Conservation (phyloP, 2,888 invertebrate genomes). For the Ormyrus pomaceus region DNA sequence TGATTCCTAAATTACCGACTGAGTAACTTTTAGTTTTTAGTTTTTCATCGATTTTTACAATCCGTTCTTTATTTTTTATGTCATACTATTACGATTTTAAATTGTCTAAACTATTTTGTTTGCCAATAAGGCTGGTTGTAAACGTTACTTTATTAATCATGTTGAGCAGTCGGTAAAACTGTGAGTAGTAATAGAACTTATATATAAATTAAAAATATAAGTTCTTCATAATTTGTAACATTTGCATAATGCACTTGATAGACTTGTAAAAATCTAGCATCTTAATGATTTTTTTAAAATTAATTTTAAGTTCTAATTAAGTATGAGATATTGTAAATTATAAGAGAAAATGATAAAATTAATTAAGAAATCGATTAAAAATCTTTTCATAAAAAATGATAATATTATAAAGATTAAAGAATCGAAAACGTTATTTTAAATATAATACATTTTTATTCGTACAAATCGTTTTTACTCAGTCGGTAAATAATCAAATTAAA, state of each 20-base stretch:
- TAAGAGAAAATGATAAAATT: no score
- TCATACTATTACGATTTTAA: neutral
- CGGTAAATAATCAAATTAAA: constrained; percentile 16
- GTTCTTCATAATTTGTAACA: no score
- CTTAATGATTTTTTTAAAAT: no score
- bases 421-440: constrained; percentile 12
- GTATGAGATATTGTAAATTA: no score
- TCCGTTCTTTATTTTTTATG: neutral
- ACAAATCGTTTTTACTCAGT: constrained; percentile 27
- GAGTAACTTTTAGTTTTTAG: constrained; percentile 15
- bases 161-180: no score
- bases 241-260: no score
- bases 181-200: no score
- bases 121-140: no score
- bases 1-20: constrained; percentile 24
- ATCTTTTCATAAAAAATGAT: neutral
- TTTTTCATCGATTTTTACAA: neutral
- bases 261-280: no score
- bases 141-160: no score
- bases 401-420: neutral
- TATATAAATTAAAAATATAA: no score
- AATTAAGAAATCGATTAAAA: neutral
- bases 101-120: neutral
- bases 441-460: neutral
- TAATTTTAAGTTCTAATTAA: no score